A percentile compares a stretch with the other conserved stretches of the same genome.
phyloP scores from a whole-genome alignment of 2,797 vertebrate species.

The Enteromius viviparus region DNA sequence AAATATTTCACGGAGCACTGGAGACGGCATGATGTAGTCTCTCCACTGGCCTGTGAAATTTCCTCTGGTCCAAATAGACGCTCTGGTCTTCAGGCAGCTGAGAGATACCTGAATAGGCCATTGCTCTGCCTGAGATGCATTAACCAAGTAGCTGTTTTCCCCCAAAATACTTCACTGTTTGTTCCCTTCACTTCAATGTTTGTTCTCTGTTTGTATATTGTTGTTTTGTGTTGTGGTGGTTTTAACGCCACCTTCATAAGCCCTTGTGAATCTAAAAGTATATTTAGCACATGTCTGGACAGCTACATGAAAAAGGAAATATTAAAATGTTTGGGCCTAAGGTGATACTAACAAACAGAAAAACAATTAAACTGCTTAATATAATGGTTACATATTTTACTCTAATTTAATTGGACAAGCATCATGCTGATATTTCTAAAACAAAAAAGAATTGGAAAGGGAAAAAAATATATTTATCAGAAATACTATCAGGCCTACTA shows the following conservation, averaged over 20 bases:
- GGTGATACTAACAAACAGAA: not conserved
- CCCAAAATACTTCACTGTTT: constrained; percentile 49
- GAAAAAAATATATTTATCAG: not conserved
- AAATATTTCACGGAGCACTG: constrained; percentile 52
- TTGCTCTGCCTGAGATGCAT: constrained; percentile 37
- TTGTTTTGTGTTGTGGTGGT: constrained; percentile 30
- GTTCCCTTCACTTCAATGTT: too few species aligned
- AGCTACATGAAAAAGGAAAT: not conserved
- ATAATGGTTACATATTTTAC: constrained; percentile 9
- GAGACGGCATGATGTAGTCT: constrained; percentile 51
- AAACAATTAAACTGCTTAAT: not conserved
- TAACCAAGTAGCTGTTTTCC: constrained; percentile 45
- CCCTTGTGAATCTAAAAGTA: constrained; percentile 25
- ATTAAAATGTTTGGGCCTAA: constrained; percentile 27
- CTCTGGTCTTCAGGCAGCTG: constrained; percentile 40
- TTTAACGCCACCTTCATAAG: constrained; percentile 35
- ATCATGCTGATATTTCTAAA: not conserved
- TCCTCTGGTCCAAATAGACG: constrained; percentile 46
- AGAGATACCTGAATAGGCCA: constrained; percentile 39
- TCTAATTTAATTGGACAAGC: not conserved
- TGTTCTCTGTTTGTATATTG: constrained; percentile 43
- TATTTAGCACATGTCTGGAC: constrained; percentile 5
- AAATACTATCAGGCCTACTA: not conserved
- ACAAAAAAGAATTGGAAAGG: not conserved
- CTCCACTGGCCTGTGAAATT: constrained; percentile 53